A percentile compares a stretch with the other conserved stretches of the same genome.
phyloP scores from a whole-genome alignment of 2,888 invertebrate species.

The Ferdinandea cuprea region DNA sequence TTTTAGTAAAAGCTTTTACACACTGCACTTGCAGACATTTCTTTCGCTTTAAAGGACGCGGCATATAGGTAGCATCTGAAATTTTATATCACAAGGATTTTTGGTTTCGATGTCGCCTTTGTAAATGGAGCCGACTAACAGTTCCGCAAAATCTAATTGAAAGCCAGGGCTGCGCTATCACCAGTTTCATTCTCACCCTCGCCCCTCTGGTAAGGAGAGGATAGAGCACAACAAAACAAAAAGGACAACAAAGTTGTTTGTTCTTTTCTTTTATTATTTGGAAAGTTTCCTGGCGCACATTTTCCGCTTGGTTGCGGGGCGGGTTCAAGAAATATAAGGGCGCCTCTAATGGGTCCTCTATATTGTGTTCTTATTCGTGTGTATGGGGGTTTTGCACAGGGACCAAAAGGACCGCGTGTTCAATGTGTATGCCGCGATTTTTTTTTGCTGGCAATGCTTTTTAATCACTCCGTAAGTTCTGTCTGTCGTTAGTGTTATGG shows the following conservation, averaged over 20 bases:
- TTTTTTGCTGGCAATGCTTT: constrained; percentile 43
- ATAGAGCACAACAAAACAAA: constrained; percentile 7
- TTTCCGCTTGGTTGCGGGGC: background rate
- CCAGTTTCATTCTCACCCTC: background rate
- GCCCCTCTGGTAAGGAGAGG: constrained; percentile 29
- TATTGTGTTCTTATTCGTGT: constrained; percentile 2
- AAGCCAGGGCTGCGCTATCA: constrained; percentile 27
- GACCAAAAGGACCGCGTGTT: constrained; percentile 21
- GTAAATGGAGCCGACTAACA: constrained; percentile 36
- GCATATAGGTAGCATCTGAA: background rate
- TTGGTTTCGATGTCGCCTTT: constrained; percentile 27
- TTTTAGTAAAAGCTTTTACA: constrained; percentile 41
- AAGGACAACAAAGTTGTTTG: constrained; percentile 34
- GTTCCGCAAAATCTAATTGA: constrained; percentile 47
- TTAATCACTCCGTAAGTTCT: constrained; percentile 57
- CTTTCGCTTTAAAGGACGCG: constrained; percentile 13
- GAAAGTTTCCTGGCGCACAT: constrained; percentile 45
- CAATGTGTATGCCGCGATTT: background rate
- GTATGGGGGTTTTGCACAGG: no score
- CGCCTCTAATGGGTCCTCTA: background rate
- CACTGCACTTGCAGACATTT: constrained; percentile 49
- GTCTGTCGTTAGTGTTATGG: constrained; percentile 38
- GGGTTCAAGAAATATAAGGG: background rate
- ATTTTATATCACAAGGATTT: constrained; percentile 33
- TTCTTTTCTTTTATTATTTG: constrained; percentile 4